These are phyloP conservation scores for Porites divaricata DNA, from an alignment of 92 coral and sea anemone species.

Conservation along the genomic window DNA sequence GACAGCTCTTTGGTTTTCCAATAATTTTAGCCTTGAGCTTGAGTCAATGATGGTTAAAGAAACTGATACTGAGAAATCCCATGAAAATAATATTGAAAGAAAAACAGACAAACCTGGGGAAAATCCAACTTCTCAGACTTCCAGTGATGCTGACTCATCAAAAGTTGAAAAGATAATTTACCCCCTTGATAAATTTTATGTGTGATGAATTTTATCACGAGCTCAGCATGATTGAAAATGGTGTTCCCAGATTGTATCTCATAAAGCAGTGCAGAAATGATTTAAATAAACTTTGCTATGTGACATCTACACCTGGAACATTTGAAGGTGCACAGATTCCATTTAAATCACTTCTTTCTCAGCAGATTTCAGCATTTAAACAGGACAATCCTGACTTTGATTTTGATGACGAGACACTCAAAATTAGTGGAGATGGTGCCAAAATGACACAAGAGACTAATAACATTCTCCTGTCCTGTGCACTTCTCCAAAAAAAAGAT, in stretches of 20 bases:
- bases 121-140: background rate
- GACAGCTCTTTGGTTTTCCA: constrained; percentile 52
- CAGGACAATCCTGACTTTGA: constrained; percentile 32
- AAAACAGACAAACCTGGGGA: constrained; percentile 2
- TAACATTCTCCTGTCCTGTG: constrained; percentile 11
- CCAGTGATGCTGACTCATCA: constrained; percentile 18
- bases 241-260: constrained; percentile 50
- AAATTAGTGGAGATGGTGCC: constrained; percentile 61
- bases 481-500: constrained; percentile 17
- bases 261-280: constrained; percentile 42
- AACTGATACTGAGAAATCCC: constrained; percentile 37
- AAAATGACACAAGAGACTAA: constrained; percentile 44
- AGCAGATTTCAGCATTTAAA: constrained; percentile 44
- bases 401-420: constrained; percentile 44
- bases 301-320: constrained; percentile 37
- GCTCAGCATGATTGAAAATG: constrained; percentile 37
- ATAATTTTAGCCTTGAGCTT: constrained; percentile 53
- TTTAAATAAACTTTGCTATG: constrained; percentile 55
- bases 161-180: constrained; percentile 34
- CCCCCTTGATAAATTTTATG: constrained; percentile 62
- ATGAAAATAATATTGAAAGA: constrained; percentile 1
- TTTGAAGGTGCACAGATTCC: constrained; percentile 43
- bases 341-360: constrained; percentile 42
- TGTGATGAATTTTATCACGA: constrained; percentile 59
- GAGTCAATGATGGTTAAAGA: constrained; percentile 46